Percentiles rank a stretch among this genome's conserved stretches.
phyloP scores from a whole-genome alignment of 2,888 invertebrate species.

The Dermolepida albohirtum region DNA sequence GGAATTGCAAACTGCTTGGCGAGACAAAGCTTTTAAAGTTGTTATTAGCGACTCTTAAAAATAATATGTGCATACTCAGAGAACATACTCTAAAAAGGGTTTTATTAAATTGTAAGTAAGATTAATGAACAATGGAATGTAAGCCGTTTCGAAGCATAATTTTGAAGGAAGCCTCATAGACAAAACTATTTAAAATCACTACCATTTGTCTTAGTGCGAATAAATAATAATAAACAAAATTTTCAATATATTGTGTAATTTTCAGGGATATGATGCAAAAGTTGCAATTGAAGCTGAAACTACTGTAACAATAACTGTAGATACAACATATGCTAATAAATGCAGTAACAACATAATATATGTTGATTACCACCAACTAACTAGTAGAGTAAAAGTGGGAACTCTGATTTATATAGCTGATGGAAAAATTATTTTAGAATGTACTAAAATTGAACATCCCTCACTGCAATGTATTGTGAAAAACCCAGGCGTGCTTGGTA shows the following conservation, averaged over 20 bases:
- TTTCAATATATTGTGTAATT: conserved; percentile 28
- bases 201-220: too few relatives aligned
- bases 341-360: conserved; percentile 81
- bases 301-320: conserved; percentile 86
- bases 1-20: too few relatives aligned
- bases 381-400: conserved; percentile 88
- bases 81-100: too few relatives aligned
- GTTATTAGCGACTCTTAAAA: too few relatives aligned
- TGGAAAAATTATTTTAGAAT: conserved; percentile 94
- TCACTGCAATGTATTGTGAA: conserved; percentile 86
- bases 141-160: too few relatives aligned
- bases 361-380: conserved; percentile 96
- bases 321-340: conserved; percentile 82
- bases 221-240: too few relatives aligned
- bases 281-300: conserved; percentile 89
- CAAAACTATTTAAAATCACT: too few relatives aligned
- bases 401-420: conserved; percentile 95
- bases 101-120: too few relatives aligned
- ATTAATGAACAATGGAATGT: too few relatives aligned
- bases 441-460: conserved; percentile 74
- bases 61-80: too few relatives aligned
- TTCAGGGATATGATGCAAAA: conserved; percentile 88
- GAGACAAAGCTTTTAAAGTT: too few relatives aligned
- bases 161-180: too few relatives aligned
- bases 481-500: conserved; percentile 94